Evolutionary conservation across 2,888 invertebrate genomes (phyloP).

Genomic region (Diplazon laetatorius): DNA sequence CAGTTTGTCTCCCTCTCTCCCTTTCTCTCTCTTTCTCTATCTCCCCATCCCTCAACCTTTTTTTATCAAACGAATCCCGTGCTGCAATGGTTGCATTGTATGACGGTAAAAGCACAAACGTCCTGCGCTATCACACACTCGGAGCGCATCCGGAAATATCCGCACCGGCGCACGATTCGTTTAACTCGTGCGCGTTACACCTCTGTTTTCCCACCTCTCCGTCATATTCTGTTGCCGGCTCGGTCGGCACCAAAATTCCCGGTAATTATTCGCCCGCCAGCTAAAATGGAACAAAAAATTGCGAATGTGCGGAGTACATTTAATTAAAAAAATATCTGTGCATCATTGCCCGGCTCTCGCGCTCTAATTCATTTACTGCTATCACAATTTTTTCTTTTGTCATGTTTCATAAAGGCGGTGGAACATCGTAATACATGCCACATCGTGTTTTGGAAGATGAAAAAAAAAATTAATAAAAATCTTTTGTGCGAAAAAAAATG

Average conservation of each 20-base stretch:
- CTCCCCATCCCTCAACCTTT: neutral
- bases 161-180: slow-evolving; percentile 20
- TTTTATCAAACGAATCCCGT: neutral
- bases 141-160: slow-evolving; percentile 15
- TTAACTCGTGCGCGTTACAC: slow-evolving; percentile 1
- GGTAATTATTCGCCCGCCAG: slow-evolving; percentile 31
- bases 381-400: neutral
- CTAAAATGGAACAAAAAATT: neutral
- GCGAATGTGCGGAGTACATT: slow-evolving; percentile 15
- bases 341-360: neutral
- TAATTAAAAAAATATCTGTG: slow-evolving; percentile 32
- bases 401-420: slow-evolving; percentile 5
- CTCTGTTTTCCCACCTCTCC: neutral
- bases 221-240: slow-evolving; percentile 5
- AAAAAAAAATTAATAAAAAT: too few relatives aligned
- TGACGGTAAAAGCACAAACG: slow-evolving; percentile 13
- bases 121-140: slow-evolving; percentile 4
- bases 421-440: neutral
- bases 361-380: slow-evolving; percentile 4
- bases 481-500: too few relatives aligned
- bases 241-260: slow-evolving; percentile 17
- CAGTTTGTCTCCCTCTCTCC: neutral
- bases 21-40: neutral
- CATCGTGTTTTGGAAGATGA: too few relatives aligned
- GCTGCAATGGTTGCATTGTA: slow-evolving; percentile 20